phyloP scores from a whole-genome alignment of 2,113 vertebrate genomes.

The Pollachius pollachius region DNA sequence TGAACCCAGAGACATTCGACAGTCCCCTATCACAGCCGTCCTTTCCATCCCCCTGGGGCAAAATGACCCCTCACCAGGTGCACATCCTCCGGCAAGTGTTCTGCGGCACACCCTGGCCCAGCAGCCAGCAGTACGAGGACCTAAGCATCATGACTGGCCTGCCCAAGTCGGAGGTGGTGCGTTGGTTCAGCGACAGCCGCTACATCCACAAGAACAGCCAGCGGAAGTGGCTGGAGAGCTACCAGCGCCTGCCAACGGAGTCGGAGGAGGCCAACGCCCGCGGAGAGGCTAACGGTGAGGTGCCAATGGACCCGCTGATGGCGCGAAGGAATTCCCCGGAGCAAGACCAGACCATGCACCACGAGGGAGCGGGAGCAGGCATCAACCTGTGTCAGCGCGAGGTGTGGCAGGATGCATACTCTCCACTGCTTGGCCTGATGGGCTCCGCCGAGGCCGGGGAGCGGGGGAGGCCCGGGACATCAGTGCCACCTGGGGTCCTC shows the following conservation, averaged over 20 bases:
- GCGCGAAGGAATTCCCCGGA: constrained; percentile 76
- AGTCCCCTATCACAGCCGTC: constrained; percentile 39
- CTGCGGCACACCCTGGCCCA: constrained; percentile 87
- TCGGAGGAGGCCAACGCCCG: constrained; percentile 37
- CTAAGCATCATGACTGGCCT: constrained; percentile 83
- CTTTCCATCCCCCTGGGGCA: constrained; percentile 67
- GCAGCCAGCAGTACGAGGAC: constrained; percentile 85
- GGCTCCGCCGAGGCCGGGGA: constrained; percentile 36
- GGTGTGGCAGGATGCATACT: constrained; percentile 67
- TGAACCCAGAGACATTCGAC: constrained; percentile 65
- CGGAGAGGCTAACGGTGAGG: constrained; percentile 29
- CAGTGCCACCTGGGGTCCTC: constrained; percentile 39
- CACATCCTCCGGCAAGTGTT: constrained; percentile 88
- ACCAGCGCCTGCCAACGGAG: constrained; percentile 70
- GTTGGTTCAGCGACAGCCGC: constrained; percentile 91
- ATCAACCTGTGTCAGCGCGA: constrained; percentile 50
- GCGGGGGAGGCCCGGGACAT: constrained; percentile 31
- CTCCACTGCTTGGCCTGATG: constrained; percentile 57
- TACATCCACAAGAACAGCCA: constrained; percentile 91
- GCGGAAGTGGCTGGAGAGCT: constrained; percentile 89
- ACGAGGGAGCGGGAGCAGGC: constrained; percentile 45
- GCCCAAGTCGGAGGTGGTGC: constrained; percentile 87
- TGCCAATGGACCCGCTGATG: constrained; percentile 67
- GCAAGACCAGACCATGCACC: constrained; percentile 72
- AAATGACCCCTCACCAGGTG: constrained; percentile 87